Conservation (phyloP, 2,113 vertebrate species). For the Neopipo cinnamomea region DNA sequence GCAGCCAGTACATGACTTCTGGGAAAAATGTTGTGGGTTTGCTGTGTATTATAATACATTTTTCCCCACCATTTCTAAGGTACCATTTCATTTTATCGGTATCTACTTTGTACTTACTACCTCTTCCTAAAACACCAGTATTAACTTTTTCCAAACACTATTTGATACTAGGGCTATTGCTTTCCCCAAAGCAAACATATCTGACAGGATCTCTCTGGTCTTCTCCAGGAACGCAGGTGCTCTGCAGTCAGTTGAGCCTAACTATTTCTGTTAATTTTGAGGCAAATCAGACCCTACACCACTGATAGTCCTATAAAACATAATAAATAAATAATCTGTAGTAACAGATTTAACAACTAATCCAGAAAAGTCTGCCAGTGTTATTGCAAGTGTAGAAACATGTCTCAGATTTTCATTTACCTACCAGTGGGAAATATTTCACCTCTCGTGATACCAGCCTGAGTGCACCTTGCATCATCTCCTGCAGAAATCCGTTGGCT, state of each 20-base stretch:
- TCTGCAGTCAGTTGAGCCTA: not conserved
- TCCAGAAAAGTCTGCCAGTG: not conserved
- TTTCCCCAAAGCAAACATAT: not conserved
- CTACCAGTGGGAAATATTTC: not conserved
- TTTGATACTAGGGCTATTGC: not conserved
- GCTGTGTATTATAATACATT: not conserved
- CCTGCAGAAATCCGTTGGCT: constrained; percentile 3
- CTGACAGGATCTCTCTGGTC: not conserved
- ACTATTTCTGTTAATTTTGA: not conserved
- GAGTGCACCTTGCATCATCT: not conserved
- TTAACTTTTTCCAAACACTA: not conserved
- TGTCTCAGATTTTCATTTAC: not conserved
- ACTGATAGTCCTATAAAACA: not conserved
- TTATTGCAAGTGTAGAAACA: not conserved
- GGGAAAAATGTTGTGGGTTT: not conserved
- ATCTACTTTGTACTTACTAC: not conserved
- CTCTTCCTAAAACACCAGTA: not conserved
- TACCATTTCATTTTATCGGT: not conserved
- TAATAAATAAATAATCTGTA: not conserved
- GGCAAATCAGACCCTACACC: not conserved
- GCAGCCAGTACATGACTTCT: not conserved
- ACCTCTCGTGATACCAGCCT: not conserved
- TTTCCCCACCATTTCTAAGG: not conserved
- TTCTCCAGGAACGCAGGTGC: not conserved
- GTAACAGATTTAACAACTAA: not conserved